phyloP scores from a whole-genome alignment of 2,797 vertebrate species.

The Rhincodon typus region DNA sequence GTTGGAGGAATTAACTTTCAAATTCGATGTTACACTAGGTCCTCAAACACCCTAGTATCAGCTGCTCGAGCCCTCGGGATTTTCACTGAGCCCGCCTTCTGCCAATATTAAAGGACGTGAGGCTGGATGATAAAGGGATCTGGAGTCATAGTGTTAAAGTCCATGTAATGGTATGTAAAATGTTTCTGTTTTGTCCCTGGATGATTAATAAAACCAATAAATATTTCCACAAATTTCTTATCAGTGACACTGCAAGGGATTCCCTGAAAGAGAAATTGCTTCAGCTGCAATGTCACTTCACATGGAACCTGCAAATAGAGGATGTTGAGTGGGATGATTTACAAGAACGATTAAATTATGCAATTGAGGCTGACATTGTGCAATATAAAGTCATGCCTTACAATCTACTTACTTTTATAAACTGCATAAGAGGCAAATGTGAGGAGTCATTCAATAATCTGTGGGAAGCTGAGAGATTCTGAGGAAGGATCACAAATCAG shows the following conservation, averaged over 20 bases:
- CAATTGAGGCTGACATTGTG: neutral
- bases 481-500: slow-evolving; percentile 41
- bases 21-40: too few species aligned
- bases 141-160: too few species aligned
- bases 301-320: neutral
- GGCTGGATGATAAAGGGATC: too few species aligned
- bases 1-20: too few species aligned
- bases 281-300: neutral
- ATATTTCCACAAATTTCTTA: neutral
- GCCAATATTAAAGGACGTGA: too few species aligned
- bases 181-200: too few species aligned
- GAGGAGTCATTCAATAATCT: neutral
- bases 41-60: too few species aligned
- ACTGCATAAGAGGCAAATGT: neutral
- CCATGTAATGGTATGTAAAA: too few species aligned
- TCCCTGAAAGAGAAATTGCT: neutral
- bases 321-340: neutral
- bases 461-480: neutral
- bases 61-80: too few species aligned
- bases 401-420: neutral
- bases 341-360: neutral
- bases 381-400: neutral
- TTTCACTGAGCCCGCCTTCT: too few species aligned
- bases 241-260: neutral
- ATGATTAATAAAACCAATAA: neutral